Conservation (phyloP, 2,888 invertebrate genomes). For the Elmis aenea region DNA sequence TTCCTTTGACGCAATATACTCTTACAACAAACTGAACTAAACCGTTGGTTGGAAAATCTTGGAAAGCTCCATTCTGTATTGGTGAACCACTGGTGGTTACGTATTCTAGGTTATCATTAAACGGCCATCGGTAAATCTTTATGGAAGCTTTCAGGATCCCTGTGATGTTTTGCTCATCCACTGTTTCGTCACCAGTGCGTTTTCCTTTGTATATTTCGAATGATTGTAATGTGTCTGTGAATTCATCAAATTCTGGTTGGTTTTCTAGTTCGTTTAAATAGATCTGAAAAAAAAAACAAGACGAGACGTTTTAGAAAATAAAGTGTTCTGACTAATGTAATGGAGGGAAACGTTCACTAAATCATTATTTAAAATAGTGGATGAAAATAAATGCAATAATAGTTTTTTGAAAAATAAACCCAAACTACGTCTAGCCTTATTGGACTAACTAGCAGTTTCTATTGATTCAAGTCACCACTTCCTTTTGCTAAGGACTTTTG, state of each 20-base stretch:
- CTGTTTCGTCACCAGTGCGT: conserved; percentile 44
- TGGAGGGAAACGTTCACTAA: too few relatives aligned
- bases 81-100: conserved; percentile 52
- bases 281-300: conserved; percentile 30
- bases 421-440: too few relatives aligned
- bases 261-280: conserved; percentile 64
- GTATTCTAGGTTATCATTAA: conserved; percentile 50
- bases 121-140: conserved; percentile 64
- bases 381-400: too few relatives aligned
- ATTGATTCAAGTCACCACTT: too few relatives aligned
- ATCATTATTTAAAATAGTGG: too few relatives aligned
- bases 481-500: too few relatives aligned
- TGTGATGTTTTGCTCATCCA: conserved; percentile 47
- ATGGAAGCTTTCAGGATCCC: conserved; percentile 40
- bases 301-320: neutral
- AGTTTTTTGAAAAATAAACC: too few relatives aligned
- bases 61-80: conserved; percentile 56
- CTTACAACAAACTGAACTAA: conserved; percentile 62
- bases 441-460: too few relatives aligned
- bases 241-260: conserved; percentile 59
- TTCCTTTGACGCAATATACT: conserved; percentile 70
- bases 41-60: conserved; percentile 58
- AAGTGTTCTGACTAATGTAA: neutral
- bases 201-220: conserved; percentile 61
- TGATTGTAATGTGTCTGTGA: conserved; percentile 62